phyloP scores from a whole-genome alignment of 2,888 invertebrate species.

The Trichogramma dendrolimi region DNA sequence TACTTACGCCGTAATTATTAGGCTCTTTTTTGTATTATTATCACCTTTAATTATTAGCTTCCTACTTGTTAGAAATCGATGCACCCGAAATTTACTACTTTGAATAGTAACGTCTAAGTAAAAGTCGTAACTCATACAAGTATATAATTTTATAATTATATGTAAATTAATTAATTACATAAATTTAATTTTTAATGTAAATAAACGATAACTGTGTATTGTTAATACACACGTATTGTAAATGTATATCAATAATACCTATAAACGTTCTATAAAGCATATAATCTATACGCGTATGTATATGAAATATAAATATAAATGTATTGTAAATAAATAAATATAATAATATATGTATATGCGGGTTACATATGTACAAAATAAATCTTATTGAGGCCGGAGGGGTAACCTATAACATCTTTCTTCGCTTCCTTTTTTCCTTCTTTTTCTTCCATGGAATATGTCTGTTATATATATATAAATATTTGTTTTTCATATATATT shows the following conservation, averaged over 20 bases:
- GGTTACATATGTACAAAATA: not conserved
- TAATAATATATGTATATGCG: slow-evolving; percentile 2
- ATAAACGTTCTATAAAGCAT: slow-evolving; percentile 10
- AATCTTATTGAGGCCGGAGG: too few species aligned
- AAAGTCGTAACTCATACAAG: not conserved
- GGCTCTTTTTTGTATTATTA: too few species aligned
- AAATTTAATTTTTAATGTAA: slow-evolving; percentile 24
- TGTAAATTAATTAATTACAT: slow-evolving; percentile 9
- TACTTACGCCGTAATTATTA: too few species aligned
- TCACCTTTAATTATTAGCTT: too few species aligned
- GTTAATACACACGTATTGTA: slow-evolving; percentile 12
- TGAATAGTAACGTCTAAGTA: not conserved
- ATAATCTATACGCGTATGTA: slow-evolving; percentile 1
- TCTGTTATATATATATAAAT: slow-evolving; percentile 5
- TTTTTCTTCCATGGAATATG: not conserved
- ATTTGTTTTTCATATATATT: not conserved
- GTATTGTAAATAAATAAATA: slow-evolving; percentile 12
- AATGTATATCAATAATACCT: slow-evolving; percentile 10
- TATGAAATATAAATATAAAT: slow-evolving; percentile 8
- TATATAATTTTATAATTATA: slow-evolving; percentile 9
- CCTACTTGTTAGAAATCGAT: too few species aligned
- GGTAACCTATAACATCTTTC: not conserved
- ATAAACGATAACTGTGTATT: slow-evolving; percentile 16
- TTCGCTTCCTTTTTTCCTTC: not conserved
- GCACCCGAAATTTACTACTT: too few species aligned